phyloP scores from a whole-genome alignment of 1,140 invertebrate species.

The Ctenoplectra terminalis region DNA sequence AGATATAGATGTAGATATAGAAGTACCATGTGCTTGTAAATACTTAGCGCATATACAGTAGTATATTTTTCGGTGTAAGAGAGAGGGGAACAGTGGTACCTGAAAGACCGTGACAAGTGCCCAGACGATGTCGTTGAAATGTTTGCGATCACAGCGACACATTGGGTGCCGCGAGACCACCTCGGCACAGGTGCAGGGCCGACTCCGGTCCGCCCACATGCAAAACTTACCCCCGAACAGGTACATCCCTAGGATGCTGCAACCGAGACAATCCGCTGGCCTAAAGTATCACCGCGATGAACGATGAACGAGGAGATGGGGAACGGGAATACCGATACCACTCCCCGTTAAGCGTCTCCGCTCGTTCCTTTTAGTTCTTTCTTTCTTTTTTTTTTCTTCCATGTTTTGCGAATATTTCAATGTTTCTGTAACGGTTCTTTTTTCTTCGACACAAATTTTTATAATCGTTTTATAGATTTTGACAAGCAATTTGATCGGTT shows the following conservation, averaged over 20 bases:
- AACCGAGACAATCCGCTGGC: constrained; percentile 82
- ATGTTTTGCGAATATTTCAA: too few relatives aligned
- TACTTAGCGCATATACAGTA: constrained; percentile 34
- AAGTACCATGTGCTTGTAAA: constrained; percentile 13
- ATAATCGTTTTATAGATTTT: too few relatives aligned
- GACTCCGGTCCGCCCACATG: constrained; percentile 94
- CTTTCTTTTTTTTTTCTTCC: not conserved
- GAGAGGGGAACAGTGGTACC: constrained; percentile 85
- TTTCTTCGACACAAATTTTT: too few relatives aligned
- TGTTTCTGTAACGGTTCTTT: too few relatives aligned
- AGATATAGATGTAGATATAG: constrained; percentile 17
- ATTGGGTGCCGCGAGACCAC: constrained; percentile 92
- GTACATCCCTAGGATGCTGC: constrained; percentile 98
- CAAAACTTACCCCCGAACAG: constrained; percentile 99
- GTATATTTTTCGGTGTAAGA: constrained; percentile 43
- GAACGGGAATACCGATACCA: not conserved
- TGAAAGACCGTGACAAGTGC: constrained; percentile 98
- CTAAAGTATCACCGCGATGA: constrained; percentile 74
- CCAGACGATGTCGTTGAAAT: constrained; percentile 98
- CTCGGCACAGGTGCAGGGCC: constrained; percentile 95
- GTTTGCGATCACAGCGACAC: constrained; percentile 97
- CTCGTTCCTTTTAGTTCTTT: not conserved
- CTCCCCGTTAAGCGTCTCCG: constrained; percentile 36
- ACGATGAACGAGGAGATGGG: constrained; percentile 31
- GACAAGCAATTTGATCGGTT: not conserved